Evolutionary conservation across 1,140 invertebrate genomes (phyloP), one percentile per base, ranked within the genome.

Genomic region (Drosophila sucinea): DNA sequence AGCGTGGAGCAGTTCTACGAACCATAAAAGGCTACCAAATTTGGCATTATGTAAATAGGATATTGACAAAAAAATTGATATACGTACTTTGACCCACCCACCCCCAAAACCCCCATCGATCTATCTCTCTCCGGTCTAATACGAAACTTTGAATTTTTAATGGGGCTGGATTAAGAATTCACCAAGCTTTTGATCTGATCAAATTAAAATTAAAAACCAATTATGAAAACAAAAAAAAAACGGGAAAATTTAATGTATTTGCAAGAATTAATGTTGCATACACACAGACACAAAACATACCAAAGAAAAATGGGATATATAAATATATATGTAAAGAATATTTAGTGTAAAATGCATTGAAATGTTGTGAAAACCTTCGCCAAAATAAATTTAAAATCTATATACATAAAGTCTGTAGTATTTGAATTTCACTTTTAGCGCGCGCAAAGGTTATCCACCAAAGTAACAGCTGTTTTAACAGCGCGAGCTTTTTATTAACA

Each of bases 151-250:
- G 90, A 86, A 91, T 84, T 91, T 90, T 91, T 91, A 90, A 81
- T 86, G 78, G 90, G 90, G 90, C 90, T 91, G 90, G 90, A 91
- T 90, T 90, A 90, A 90, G 84, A 91, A 82, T 91, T 91, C 90
- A 91, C 74, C 63, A 71, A 73, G 67, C 76, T 83, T 84, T 83
- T 51, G 69, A 83, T 73, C 77, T 79, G 65, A 79, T 70, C 68
- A 70, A 57, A 69, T 60, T 25, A 65, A 70, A 70, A 2, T 17
- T 27, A 51, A 51, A 51, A 76, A 30, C 25, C 6, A 62, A 67
- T 11, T n/a, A 62, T 30, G 63, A 63, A 60, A 56, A 70, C 8
- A 8, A 10, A 51, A 27, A 27, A 51, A 51, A 8, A 1, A 25
- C 11, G 17, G 4, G n/a, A 41, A 35, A 67, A 4, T 38, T 55